These are phyloP conservation scores for Microplitis deprimator DNA, from an alignment of 2,888 invertebrate genomes.

Conservation along the genomic window DNA sequence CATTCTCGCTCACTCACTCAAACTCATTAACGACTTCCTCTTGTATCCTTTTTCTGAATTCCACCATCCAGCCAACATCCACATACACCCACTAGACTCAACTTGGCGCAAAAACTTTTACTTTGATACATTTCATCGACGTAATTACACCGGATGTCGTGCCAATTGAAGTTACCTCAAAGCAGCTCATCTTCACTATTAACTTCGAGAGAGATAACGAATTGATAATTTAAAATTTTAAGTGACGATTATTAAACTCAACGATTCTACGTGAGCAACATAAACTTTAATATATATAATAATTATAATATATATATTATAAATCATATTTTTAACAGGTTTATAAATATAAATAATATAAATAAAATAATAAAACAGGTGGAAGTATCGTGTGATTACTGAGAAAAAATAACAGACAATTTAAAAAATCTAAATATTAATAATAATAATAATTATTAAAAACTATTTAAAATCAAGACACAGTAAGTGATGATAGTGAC, in stretches of 20 bases:
- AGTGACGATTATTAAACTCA: neutral
- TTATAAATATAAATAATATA: neutral
- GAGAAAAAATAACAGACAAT: neutral
- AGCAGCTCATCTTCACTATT: constrained; percentile 44
- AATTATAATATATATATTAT: neutral
- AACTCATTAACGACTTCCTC: neutral
- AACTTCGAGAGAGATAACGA: constrained; percentile 43
- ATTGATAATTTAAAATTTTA: neutral
- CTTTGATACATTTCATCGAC: constrained; percentile 30
- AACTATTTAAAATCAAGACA: neutral
- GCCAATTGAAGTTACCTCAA: constrained; percentile 34
- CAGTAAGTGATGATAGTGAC: constrained; percentile 41
- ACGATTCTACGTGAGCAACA: neutral
- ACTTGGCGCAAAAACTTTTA: constrained; percentile 12
- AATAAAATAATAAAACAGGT: neutral
- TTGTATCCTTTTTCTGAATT: neutral
- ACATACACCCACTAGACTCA: neutral
- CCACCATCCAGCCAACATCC: neutral
- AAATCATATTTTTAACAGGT: neutral
- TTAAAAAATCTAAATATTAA: neutral
- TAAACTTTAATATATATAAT: neutral
- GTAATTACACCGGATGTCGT: constrained; percentile 31
- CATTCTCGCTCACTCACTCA: neutral
- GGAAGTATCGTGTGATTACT: neutral
- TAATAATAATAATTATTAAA: neutral